Evolutionary conservation across 53 echinoderm and acorn worm species (phyloP).

Genomic region (Apostichopus leukothele): DNA sequence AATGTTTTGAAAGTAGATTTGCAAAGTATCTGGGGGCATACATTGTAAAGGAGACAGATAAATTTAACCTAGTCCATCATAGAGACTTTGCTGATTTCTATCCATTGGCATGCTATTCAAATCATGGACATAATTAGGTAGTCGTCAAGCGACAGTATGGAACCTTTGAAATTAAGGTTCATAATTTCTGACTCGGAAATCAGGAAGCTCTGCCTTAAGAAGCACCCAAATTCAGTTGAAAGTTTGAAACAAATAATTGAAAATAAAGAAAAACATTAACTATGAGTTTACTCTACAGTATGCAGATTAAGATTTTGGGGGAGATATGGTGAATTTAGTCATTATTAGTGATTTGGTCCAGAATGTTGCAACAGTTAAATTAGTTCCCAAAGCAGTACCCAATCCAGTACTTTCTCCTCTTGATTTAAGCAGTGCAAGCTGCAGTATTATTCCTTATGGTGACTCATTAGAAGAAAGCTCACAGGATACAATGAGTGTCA

Average conservation of each 20-base stretch:
- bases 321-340: neutral
- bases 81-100: conserved; percentile 10
- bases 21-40: neutral
- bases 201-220: conserved; percentile 23
- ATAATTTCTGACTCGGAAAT: neutral
- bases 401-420: neutral
- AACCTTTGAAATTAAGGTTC: conserved; percentile 9
- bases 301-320: conserved; percentile 10
- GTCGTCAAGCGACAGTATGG: neutral
- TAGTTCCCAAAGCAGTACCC: neutral
- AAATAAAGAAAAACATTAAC: neutral
- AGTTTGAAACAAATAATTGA: conserved; percentile 1
- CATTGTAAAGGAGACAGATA: neutral
- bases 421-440: conserved; percentile 3
- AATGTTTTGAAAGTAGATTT: conserved; percentile 15
- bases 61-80: neutral
- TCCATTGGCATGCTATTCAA: conserved; percentile 10
- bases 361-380: neutral
- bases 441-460: neutral
- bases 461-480: neutral
- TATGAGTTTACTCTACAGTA: conserved; percentile 24
- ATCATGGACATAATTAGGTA: neutral
- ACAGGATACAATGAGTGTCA: conserved; percentile 18
- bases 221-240: neutral
- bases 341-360: neutral